Base-by-base conservation (phyloP, 1,140 invertebrate species). In the Drosophila arizonae region DNA sequence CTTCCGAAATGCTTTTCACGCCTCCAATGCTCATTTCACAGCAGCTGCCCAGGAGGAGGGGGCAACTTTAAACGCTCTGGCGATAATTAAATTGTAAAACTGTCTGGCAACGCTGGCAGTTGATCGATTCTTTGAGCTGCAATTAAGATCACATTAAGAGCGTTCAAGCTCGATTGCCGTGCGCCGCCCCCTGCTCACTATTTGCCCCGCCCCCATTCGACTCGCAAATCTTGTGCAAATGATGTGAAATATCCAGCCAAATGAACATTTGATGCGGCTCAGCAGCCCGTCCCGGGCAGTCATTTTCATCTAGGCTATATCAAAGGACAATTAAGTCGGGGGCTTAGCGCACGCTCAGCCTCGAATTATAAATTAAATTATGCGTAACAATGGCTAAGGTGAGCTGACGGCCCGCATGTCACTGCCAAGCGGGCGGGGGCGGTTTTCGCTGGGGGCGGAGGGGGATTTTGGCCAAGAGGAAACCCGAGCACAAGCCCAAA, bases 1-100 rank as follows among this genome's bases (percentile, higher is more conserved):
- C 74, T 79, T 79, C 70, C 77, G 74, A 77, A 77, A 79, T 73
- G 63, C 68, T 67, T 76, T 76, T 72, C 60, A 68, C 56, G 61
- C 72, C 61, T 45, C 56, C 60, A 30, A 56, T 62, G 60, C 56
- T 64, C 57, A 45, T 57, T 63, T 54, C 21, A 17, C n/a, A 17
- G 41, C 41, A 9, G 41, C 17, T 24, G 21, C 21, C 21, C 21
- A 3, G 0, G 21, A 1, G 21, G 30, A 6, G 1, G 6, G 13
- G 1, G 30, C 45, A 21, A 21, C 45, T 33, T 24, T 41, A 43
- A 62, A 26, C 46, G n/a, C 43, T 15, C 21, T 55, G 61, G 8
- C 26, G 63, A 55, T 61, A 68, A 72, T 67, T 67, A 61, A 67
- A 72, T 72, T 72, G 69, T 72, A 28, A 72, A 66, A 50, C 33